These are phyloP conservation scores for Acromyrmex charruanus DNA, from an alignment of 1,140 invertebrate genomes.

Conservation along the genomic window DNA sequence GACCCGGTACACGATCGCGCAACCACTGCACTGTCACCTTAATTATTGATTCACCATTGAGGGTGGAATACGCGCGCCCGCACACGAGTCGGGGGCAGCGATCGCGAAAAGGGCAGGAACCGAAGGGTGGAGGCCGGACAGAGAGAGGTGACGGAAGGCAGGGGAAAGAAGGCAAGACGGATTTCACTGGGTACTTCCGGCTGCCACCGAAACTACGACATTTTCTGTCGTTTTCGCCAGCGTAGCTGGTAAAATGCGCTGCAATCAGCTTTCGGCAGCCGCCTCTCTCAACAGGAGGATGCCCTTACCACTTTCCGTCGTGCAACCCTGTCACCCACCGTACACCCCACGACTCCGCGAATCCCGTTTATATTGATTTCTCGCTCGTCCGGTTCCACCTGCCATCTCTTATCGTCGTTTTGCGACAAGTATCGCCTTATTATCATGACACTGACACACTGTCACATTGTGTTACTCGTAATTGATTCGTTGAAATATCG, in stretches of 20 bases:
- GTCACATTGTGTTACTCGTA: background rate
- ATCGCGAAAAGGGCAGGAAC: background rate
- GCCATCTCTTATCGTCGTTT: constrained; percentile 78
- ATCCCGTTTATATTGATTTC: constrained; percentile 71
- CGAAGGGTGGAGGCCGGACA: background rate
- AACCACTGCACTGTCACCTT: constrained; percentile 75
- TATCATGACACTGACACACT: background rate
- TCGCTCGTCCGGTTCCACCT: constrained; percentile 68
- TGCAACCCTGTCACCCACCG: constrained; percentile 77
- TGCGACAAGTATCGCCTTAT: constrained; percentile 50
- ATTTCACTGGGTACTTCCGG: constrained; percentile 25
- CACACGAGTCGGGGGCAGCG: constrained; percentile 10
- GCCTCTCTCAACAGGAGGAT: constrained; percentile 72
- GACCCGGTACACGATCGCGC: constrained; percentile 68
- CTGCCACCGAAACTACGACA: constrained; percentile 51
- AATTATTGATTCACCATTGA: constrained; percentile 75
- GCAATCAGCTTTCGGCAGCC: constrained; percentile 59
- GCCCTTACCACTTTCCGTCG: constrained; percentile 74
- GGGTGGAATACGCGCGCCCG: constrained; percentile 39
- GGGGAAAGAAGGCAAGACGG: background rate
- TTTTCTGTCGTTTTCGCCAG: constrained; percentile 69
- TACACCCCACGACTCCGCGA: background rate
- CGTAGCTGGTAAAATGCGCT: constrained; percentile 52
- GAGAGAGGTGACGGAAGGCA: background rate
- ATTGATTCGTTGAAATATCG: background rate